Conservation (phyloP, 2,888 invertebrate genomes). For the Leucophenga montana region DNA sequence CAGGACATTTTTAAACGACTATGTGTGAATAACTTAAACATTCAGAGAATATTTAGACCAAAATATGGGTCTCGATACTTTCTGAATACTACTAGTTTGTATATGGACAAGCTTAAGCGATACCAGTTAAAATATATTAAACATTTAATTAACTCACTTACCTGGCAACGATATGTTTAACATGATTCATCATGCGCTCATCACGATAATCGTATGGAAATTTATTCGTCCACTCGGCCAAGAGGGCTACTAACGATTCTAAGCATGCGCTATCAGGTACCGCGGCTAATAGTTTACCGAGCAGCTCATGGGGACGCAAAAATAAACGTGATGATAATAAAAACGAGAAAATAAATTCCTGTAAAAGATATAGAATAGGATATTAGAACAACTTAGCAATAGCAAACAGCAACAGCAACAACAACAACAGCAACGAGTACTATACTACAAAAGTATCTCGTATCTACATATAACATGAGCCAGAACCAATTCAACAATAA, state of each 20-base stretch:
- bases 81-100: too few relatives aligned
- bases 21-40: too few relatives aligned
- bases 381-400: not conserved
- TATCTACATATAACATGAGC: not conserved
- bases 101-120: too few relatives aligned
- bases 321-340: conserved; percentile 73
- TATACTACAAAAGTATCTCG: not conserved
- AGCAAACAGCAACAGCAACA: not conserved
- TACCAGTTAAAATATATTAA: too few relatives aligned
- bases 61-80: too few relatives aligned
- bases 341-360: conserved; percentile 74
- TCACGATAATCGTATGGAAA: conserved; percentile 74
- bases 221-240: conserved; percentile 72
- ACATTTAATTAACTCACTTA: conserved; percentile 64
- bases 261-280: conserved; percentile 72
- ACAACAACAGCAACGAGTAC: not conserved
- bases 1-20: too few relatives aligned
- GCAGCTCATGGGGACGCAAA: conserved; percentile 72
- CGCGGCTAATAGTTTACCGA: conserved; percentile 70
- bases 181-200: conserved; percentile 73
- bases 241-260: conserved; percentile 70
- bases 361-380: conserved; percentile 46
- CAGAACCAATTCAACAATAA: conserved; percentile 10
- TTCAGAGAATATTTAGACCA: too few relatives aligned
- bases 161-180: conserved; percentile 74